Evolutionary conservation across 2,888 invertebrate genomes (phyloP).

Genomic region (Hylaea fasciaria): DNA sequence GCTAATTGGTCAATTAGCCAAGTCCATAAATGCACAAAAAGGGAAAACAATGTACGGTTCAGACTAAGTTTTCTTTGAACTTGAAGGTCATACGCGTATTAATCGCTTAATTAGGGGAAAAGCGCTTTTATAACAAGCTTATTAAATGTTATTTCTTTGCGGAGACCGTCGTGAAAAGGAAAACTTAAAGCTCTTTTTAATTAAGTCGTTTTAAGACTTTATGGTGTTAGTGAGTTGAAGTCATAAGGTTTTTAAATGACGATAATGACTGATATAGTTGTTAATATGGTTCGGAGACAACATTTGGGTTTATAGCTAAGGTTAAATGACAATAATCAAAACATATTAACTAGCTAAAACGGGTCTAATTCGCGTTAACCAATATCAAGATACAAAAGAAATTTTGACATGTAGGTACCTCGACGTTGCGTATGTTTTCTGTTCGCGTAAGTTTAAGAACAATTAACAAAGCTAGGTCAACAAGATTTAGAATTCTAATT

Average conservation of each 20-base stretch:
- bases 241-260: conserved; percentile 4
- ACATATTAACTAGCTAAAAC: too few species aligned
- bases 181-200: conserved; percentile 29
- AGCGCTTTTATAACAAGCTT: conserved; percentile 30
- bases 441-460: too few species aligned
- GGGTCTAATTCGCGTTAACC: too few species aligned
- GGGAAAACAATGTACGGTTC: conserved; percentile 25
- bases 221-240: conserved; percentile 5
- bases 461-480: too few species aligned
- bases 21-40: conserved; percentile 1
- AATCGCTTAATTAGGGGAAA: conserved; percentile 39
- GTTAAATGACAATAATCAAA: too few species aligned
- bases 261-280: too few species aligned
- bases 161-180: conserved; percentile 22
- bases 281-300: too few species aligned
- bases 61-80: conserved; percentile 11
- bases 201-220: conserved; percentile 21
- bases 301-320: too few species aligned
- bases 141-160: conserved; percentile 36
- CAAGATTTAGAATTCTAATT: too few species aligned
- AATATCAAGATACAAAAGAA: too few species aligned
- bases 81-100: conserved; percentile 30
- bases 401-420: too few species aligned
- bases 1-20: conserved; percentile 12
- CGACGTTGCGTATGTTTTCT: too few species aligned